Conservation (phyloP, 2,797 vertebrate species). For the Telmatherina bonti region DNA sequence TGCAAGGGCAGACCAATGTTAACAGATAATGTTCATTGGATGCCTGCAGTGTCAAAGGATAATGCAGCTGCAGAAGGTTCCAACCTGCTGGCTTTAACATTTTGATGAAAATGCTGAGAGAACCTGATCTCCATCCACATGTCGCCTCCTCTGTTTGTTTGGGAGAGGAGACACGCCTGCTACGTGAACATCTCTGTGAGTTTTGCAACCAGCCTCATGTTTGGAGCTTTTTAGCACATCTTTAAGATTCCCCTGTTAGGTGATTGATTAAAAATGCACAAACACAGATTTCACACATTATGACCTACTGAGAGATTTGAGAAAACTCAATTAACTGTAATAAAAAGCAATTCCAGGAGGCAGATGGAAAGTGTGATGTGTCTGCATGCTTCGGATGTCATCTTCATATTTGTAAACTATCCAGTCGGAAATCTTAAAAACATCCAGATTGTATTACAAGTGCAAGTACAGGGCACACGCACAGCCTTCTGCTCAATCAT, state of each 20-base stretch:
- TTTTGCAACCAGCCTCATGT: no score
- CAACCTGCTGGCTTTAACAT: no score
- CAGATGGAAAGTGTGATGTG: constrained; percentile 22
- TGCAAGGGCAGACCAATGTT: no score
- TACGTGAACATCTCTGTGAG: no score
- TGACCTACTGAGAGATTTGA: constrained; percentile 45
- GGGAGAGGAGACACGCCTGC: no score
- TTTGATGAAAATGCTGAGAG: no score
- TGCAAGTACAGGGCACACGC: background rate
- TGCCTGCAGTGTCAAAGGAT: no score
- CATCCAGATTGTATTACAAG: background rate
- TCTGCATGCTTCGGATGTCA: background rate
- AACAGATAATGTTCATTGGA: no score
- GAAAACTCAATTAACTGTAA: constrained; percentile 30
- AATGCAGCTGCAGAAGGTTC: no score
- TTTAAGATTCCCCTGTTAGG: constrained; percentile 5
- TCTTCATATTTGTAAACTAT: constrained; percentile 19
- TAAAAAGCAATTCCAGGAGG: constrained; percentile 38
- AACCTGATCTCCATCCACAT: no score
- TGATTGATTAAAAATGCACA: constrained; percentile 40
- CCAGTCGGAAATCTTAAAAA: constrained; percentile 11
- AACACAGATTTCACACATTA: constrained; percentile 54
- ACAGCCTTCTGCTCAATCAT: background rate
- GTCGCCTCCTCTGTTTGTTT: no score
- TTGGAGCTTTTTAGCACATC: no score